These are phyloP conservation scores for Chrysemys picta DNA, from an alignment of 2,113 vertebrate genomes.

Conservation along the genomic window DNA sequence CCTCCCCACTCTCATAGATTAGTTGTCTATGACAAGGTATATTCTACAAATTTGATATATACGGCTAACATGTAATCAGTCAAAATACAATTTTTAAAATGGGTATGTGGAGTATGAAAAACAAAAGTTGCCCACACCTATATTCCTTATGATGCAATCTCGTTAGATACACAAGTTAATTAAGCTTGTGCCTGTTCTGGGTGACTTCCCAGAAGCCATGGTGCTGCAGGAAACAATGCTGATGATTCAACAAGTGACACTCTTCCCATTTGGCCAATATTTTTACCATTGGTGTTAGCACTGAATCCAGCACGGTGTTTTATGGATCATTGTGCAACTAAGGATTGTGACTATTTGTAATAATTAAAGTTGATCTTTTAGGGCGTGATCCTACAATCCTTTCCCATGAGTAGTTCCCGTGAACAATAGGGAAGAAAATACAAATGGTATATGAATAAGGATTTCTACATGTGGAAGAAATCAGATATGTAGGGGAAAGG, in stretches of 20 bases:
- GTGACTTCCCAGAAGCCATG: not conserved
- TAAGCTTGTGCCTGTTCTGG: not conserved
- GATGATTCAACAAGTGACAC: not conserved
- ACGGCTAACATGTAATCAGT: not conserved
- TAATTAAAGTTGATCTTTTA: not conserved
- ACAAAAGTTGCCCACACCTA: not conserved
- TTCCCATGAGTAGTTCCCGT: not conserved
- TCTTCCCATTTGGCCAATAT: not conserved
- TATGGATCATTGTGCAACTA: not conserved
- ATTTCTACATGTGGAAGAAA: not conserved
- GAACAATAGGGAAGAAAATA: not conserved
- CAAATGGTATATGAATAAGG: slow-evolving; percentile 37
- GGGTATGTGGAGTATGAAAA: not conserved
- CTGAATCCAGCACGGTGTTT: not conserved
- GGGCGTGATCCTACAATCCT: not conserved
- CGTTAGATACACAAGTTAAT: slow-evolving; percentile 20
- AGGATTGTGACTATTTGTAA: not conserved
- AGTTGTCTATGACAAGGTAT: slow-evolving; percentile 48
- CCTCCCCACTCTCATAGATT: slow-evolving; percentile 16
- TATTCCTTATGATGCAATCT: not conserved
- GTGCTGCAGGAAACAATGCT: not conserved
- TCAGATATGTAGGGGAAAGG: not conserved
- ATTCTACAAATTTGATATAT: not conserved
- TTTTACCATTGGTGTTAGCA: not conserved
- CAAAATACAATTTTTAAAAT: not conserved